These are phyloP conservation scores for Selene dorsalis DNA, from an alignment of 2,797 vertebrate species.

Conservation along the genomic window DNA sequence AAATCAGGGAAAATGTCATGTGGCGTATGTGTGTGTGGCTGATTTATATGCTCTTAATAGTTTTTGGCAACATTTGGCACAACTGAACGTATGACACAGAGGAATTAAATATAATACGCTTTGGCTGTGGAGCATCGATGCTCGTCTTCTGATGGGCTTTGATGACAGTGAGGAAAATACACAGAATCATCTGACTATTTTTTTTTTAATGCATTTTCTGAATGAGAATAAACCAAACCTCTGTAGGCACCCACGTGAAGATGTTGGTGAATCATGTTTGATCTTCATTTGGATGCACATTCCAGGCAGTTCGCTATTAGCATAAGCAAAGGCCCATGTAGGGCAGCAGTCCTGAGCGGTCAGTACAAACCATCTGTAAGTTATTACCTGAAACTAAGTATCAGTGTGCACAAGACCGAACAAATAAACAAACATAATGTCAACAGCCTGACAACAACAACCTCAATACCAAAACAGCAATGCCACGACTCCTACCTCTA, in stretches of 20 bases:
- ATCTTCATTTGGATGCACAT: slow-evolving; percentile 54
- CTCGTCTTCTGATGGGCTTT: slow-evolving; percentile 1
- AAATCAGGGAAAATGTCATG: neutral
- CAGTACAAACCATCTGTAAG: slow-evolving; percentile 48
- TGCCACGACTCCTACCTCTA: neutral
- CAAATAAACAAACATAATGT: slow-evolving; percentile 34
- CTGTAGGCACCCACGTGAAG: slow-evolving; percentile 1
- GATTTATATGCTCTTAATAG: neutral
- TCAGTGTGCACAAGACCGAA: neutral
- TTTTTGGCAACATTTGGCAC: no score
- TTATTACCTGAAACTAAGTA: slow-evolving; percentile 58
- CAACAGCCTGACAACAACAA: slow-evolving; percentile 21
- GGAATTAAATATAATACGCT: neutral
- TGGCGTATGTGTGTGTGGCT: neutral
- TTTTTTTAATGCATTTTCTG: neutral
- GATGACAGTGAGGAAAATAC: neutral
- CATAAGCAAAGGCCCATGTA: slow-evolving; percentile 30
- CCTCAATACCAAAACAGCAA: slow-evolving; percentile 19
- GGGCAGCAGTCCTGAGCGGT: neutral
- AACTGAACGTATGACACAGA: no score
- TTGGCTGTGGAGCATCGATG: no score
- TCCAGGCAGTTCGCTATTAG: slow-evolving; percentile 42
- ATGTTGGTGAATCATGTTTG: slow-evolving; percentile 20
- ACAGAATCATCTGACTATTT: neutral
- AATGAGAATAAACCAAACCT: slow-evolving; percentile 8